Conservation (phyloP, 2,888 invertebrate genomes). For the Lasioglossum malachurum region DNA sequence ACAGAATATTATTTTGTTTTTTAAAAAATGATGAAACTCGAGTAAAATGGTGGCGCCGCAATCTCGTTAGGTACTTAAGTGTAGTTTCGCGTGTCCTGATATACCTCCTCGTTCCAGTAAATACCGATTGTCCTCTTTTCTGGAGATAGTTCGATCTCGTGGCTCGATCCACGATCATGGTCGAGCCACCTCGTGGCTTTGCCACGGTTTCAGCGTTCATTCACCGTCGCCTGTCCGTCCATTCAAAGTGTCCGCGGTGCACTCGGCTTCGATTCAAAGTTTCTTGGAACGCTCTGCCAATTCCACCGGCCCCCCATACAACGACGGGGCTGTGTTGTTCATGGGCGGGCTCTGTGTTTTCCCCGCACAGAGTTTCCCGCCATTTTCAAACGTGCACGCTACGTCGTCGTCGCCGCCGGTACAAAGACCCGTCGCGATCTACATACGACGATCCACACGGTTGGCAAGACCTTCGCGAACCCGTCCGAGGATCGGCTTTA, state of each 20-base stretch:
- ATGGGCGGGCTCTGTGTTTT: conserved; percentile 32
- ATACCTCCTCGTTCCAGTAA: not conserved
- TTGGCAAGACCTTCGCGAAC: conserved; percentile 31
- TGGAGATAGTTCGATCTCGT: not conserved
- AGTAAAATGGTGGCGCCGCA: not conserved
- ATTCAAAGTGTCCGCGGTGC: conserved; percentile 72
- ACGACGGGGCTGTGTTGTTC: conserved; percentile 33
- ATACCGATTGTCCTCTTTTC: not conserved
- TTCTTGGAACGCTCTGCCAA: conserved; percentile 82
- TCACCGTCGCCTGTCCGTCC: conserved; percentile 71
- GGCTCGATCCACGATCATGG: not conserved
- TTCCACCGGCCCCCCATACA: conserved; percentile 75
- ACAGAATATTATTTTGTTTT: too few relatives aligned
- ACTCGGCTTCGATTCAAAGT: conserved; percentile 83
- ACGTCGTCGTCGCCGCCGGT: not conserved
- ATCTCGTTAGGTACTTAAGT: too few relatives aligned
- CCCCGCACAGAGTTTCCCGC: conserved; percentile 2
- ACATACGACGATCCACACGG: conserved; percentile 24
- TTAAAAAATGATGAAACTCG: too few relatives aligned
- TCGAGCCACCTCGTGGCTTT: not conserved
- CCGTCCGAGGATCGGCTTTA: conserved; percentile 31
- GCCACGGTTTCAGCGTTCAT: conserved; percentile 64
- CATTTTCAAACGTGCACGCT: not conserved
- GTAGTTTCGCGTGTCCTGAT: too few relatives aligned
- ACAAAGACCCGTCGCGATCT: conserved; percentile 15